These are phyloP conservation scores for Tychaedon coryphoeus DNA, from an alignment of 2,113 vertebrate genomes.

Conservation along the genomic window DNA sequence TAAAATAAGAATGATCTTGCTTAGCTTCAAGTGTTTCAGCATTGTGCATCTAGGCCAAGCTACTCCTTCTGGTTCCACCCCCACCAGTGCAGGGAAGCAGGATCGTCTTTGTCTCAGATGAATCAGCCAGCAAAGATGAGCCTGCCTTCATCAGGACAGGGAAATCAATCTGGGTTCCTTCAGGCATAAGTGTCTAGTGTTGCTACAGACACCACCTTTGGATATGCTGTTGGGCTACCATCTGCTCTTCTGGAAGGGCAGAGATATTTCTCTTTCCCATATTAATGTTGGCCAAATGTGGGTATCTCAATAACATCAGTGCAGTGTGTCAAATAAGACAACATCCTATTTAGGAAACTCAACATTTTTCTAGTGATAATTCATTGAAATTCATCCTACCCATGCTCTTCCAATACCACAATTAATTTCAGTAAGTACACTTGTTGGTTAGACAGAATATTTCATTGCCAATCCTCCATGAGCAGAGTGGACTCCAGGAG, in stretches of 20 bases:
- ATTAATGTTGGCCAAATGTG: background rate
- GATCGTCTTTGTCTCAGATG: background rate
- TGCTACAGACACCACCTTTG: rapidly evolving
- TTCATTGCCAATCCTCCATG: rapidly evolving
- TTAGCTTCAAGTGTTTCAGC: background rate
- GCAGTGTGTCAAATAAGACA: background rate
- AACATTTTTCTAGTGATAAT: background rate
- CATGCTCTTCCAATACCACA: background rate
- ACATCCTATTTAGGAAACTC: background rate
- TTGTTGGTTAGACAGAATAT: background rate
- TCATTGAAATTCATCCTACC: background rate
- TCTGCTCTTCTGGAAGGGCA: background rate
- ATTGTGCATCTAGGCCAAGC: background rate
- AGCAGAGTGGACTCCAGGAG: background rate
- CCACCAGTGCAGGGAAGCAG: background rate
- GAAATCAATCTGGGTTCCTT: background rate
- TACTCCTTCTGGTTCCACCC: background rate
- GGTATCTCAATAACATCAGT: background rate
- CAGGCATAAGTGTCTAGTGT: background rate
- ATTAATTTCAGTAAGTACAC: background rate
- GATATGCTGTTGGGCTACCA: background rate
- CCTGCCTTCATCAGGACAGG: background rate
- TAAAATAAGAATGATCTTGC: background rate
- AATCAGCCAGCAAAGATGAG: background rate
- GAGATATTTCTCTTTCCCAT: background rate